Conservation (phyloP, 1,140 invertebrate genomes). For the Drosophila biarmipes region DNA sequence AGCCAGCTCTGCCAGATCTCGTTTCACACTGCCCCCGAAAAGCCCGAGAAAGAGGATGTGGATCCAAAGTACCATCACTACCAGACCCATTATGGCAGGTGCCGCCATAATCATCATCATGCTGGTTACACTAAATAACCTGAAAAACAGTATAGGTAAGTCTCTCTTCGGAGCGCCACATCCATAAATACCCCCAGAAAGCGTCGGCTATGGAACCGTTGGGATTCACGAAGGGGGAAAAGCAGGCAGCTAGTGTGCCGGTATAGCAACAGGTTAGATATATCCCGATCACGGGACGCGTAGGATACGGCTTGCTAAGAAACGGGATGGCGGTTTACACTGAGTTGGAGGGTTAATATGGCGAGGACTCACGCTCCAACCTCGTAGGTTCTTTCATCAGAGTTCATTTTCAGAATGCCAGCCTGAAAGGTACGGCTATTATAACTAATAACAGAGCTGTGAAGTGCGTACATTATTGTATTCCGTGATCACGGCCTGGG, state of each 20-base stretch:
- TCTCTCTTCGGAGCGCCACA: not conserved
- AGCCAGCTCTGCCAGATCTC: not conserved
- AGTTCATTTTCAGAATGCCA: constrained; percentile 14
- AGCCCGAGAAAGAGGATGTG: constrained; percentile 47
- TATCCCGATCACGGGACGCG: constrained; percentile 45
- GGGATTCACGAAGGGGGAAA: constrained; percentile 52
- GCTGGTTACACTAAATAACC: not conserved
- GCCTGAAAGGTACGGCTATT: constrained; percentile 4
- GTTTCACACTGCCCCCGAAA: constrained; percentile 1
- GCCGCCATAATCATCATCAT: not conserved
- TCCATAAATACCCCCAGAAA: constrained; percentile 11
- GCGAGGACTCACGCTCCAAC: constrained; percentile 42
- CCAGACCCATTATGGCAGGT: constrained; percentile 14
- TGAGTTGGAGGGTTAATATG: not conserved
- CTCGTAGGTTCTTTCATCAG: constrained; percentile 53
- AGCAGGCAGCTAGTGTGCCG: constrained; percentile 28
- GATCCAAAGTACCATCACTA: constrained; percentile 34
- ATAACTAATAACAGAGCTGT: not conserved
- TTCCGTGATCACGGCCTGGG: constrained; percentile 35
- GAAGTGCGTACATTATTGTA: constrained; percentile 23
- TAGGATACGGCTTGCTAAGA: constrained; percentile 41
- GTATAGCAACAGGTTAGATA: constrained; percentile 50
- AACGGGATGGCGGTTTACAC: too few species aligned
- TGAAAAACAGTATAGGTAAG: not conserved
- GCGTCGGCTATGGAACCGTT: constrained; percentile 1